Evolutionary conservation across 2,113 vertebrate species (phyloP).

Genomic region (Macaca mulatta): DNA sequence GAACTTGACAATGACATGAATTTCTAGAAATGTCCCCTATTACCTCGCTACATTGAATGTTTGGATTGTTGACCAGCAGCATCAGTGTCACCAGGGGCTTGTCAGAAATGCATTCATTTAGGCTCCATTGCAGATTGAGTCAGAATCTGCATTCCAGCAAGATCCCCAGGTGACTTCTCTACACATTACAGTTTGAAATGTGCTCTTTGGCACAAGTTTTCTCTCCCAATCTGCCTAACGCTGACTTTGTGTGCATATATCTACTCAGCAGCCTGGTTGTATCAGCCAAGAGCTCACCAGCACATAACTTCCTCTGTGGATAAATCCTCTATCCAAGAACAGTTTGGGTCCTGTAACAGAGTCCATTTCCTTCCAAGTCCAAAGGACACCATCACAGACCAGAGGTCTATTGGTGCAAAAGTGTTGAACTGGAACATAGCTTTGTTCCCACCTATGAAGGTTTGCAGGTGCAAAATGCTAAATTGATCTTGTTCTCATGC

Average conservation of each 20-base stretch:
- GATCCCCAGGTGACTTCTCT: not conserved
- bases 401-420: rapidly evolving
- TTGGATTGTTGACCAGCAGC: not conserved
- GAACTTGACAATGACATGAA: not conserved
- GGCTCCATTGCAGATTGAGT: not conserved
- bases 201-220: not conserved
- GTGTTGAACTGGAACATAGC: not conserved
- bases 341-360: not conserved
- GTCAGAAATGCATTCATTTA: not conserved
- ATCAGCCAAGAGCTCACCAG: not conserved
- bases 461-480: not conserved
- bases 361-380: not conserved
- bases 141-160: not conserved
- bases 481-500: not conserved
- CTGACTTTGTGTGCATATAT: not conserved
- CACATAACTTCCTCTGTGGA: not conserved
- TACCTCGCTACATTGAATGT: not conserved
- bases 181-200: not conserved
- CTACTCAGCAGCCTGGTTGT: not conserved
- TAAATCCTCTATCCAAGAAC: not conserved
- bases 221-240: not conserved
- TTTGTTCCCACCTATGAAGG: not conserved
- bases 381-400: not conserved
- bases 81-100: not conserved
- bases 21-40: not conserved